Base-by-base conservation (phyloP, 2,888 invertebrate genomes). In the Eupithecia pulchellata region DNA sequence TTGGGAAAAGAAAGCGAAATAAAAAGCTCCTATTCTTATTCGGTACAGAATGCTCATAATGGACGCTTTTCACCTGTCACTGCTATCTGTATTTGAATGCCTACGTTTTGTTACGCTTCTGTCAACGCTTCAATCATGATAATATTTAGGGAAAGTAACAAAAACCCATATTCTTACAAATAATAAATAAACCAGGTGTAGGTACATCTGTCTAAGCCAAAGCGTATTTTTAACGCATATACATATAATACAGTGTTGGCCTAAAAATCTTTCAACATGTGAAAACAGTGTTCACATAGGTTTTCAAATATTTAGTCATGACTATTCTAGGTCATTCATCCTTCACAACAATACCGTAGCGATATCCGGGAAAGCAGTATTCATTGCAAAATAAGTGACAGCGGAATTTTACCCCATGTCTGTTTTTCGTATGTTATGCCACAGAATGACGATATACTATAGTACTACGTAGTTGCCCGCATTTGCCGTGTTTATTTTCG, bases 401-500 rank as follows among this genome's bases (percentile, higher is more conserved):
- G 75, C 55, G 68, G 65, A 69, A 63, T 71, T 74, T 77, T 71
- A 61, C 29, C 63, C 55, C 71, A 73, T 74, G 66, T 69, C 61
- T 67, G 78, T 90, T 39, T 36, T 60, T 61, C 61, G 20, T 60
- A 57, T 29, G 11, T 61, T 61, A 34, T 36, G 60, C n/a, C n/a
- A n/a, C n/a, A n/a, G n/a, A n/a, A n/a, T n/a, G n/a, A n/a, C n/a
- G n/a, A n/a, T n/a, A n/a, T n/a, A n/a, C n/a, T n/a, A n/a, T n/a
- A n/a, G n/a, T n/a, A n/a, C n/a, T n/a, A n/a, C n/a, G n/a, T n/a
- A n/a, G n/a, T n/a, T n/a, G n/a, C 68, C 90, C 91, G 91, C 90
- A 90, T 90, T 83, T 82, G 84, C 81, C 81, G 76, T 86, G 85
- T 88, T 87, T 86, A 84, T 87, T 87, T 91, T 91, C 90, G 88